These are phyloP conservation scores for Falco naumanni DNA, from an alignment of 2,797 vertebrate genomes.

Conservation along the genomic window DNA sequence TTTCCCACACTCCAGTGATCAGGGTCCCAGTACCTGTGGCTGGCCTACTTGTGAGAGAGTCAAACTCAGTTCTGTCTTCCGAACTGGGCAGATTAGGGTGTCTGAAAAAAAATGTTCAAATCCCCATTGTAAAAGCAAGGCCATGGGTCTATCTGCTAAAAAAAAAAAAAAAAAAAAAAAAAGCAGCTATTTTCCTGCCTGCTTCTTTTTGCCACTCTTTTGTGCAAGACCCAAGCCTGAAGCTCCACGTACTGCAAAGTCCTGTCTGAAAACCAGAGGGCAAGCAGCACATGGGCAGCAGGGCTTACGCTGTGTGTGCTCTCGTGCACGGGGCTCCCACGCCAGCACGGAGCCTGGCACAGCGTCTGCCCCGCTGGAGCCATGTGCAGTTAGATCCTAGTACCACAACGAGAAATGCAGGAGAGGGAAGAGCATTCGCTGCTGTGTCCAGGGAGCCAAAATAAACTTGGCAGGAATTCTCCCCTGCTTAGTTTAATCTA, in stretches of 20 bases:
- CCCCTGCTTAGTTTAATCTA: not conserved
- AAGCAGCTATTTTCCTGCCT: not conserved
- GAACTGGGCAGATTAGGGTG: not conserved
- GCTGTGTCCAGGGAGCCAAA: not conserved
- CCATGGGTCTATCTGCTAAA: not conserved
- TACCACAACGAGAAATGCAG: not conserved
- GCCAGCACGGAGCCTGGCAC: not conserved
- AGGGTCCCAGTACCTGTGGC: not conserved
- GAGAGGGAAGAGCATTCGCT: accelerated
- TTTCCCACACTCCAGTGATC: not conserved
- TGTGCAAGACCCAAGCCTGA: not conserved
- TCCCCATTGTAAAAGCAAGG: not conserved
- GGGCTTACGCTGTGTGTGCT: accelerated
- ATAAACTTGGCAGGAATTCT: not conserved
- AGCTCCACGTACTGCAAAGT: not conserved
- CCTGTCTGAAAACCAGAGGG: accelerated
- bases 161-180: too few relatives aligned
- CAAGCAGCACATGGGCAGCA: accelerated
- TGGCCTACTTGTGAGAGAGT: not conserved
- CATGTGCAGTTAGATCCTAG: accelerated
- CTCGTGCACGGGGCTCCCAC: not conserved
- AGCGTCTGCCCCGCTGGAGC: not conserved
- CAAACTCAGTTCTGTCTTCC: not conserved
- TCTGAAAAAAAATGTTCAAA: not conserved
- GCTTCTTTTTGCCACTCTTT: not conserved